phyloP scores from a whole-genome alignment of 2,797 vertebrate genomes.

The Iguana delicatissima region DNA sequence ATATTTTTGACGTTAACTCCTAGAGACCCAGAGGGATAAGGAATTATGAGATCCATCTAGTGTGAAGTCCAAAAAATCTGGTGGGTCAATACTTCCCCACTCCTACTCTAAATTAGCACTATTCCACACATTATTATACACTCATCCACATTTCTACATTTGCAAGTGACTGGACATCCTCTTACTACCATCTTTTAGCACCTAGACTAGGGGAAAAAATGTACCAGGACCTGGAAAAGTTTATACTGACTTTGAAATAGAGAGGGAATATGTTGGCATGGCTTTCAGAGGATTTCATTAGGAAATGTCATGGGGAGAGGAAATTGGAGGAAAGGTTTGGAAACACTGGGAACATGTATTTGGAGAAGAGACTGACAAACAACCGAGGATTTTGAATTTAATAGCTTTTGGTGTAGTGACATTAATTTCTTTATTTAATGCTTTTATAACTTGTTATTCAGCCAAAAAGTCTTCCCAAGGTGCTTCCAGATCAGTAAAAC shows the following conservation, averaged over 20 bases:
- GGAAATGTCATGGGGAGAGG: not conserved
- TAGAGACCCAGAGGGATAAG: not conserved
- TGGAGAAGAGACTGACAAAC: not conserved
- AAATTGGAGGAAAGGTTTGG: not conserved
- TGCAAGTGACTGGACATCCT: not conserved
- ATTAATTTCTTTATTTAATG: not conserved
- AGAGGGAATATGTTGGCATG: not conserved
- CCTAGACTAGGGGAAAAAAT: not conserved
- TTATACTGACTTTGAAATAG: not conserved
- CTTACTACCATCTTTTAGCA: not conserved
- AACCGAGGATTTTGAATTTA: not conserved
- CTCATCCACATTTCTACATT: too few relatives aligned
- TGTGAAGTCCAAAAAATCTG: not conserved
- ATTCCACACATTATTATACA: not conserved
- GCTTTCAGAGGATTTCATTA: not conserved
- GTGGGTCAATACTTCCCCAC: not conserved
- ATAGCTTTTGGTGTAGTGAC: not conserved
- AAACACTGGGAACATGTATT: not conserved
- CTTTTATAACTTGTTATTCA: not conserved
- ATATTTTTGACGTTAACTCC: not conserved
- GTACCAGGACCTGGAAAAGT: not conserved
- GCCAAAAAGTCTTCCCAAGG: not conserved
- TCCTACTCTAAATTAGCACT: not conserved
- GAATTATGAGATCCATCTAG: not conserved
- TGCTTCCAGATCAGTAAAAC: not conserved